Conservation (phyloP, 2,113 vertebrate genomes). For the Triplophysa dalaica region DNA sequence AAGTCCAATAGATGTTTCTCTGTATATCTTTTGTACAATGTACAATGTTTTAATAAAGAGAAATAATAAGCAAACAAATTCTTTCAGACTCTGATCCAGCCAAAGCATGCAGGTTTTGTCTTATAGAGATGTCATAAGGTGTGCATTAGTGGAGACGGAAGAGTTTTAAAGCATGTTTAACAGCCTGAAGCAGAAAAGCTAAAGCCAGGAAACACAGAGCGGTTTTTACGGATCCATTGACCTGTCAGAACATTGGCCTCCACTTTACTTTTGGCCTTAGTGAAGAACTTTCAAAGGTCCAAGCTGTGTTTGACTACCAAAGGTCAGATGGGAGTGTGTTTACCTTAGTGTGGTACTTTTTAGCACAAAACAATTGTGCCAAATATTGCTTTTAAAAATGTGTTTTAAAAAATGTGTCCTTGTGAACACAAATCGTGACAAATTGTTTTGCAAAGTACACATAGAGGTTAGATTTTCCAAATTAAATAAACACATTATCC, state of each 20-base stretch:
- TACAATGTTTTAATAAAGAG: conserved; percentile 70
- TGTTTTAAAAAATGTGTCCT: not conserved
- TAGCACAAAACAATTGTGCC: conserved; percentile 22
- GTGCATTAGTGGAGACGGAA: conserved; percentile 34
- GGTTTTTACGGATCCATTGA: conserved; percentile 46
- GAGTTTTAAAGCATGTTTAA: conserved; percentile 45
- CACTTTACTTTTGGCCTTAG: conserved; percentile 33
- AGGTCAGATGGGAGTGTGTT: not conserved
- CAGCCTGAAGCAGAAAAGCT: conserved; percentile 54
- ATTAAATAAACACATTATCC: not conserved
- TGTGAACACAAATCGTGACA: not conserved
- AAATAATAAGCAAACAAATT: conserved; percentile 62
- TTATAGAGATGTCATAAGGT: conserved; percentile 60
- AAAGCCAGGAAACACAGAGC: conserved; percentile 51
- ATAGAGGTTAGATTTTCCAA: not conserved
- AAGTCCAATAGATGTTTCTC: conserved; percentile 65
- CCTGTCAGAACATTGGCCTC: not conserved
- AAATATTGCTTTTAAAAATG: conserved; percentile 49
- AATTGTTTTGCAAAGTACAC: not conserved
- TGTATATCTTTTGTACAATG: conserved; percentile 75
- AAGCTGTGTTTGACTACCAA: conserved; percentile 16
- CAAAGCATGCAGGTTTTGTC: conserved; percentile 70
- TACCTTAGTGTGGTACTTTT: conserved; percentile 6
- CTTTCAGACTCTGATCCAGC: conserved; percentile 56
- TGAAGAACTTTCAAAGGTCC: conserved; percentile 35